Evolutionary conservation across 2,113 vertebrate genomes (phyloP), one percentile per base, ranked within the genome.

Genomic region (Butorides virescens): DNA sequence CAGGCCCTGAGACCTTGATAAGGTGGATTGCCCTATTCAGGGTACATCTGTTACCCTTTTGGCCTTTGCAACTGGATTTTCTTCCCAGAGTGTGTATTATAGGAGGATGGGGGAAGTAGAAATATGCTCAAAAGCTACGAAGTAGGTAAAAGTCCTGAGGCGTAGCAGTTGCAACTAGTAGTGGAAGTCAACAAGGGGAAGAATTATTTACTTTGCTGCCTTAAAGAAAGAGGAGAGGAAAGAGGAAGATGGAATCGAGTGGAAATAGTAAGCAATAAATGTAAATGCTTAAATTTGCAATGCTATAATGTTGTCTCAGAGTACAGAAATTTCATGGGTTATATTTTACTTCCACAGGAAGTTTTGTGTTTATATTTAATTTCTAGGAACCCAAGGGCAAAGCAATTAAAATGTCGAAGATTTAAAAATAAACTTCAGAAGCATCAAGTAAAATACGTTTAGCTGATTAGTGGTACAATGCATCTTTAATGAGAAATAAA

Each of bases 401-500:
- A 86, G 66, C 44, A 92, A 92, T 97, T 97, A 96, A 92, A 92
- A 91, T 88, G 58, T 78, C 73, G 70, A 92, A 94, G 93, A 92
- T 88, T 95, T 97, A 90, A 94, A 96, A 94, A 94, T 95, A 95
- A 95, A 95, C 59, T 86, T 94, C 85, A 88, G 67, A 88, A 73
- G 81, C 77, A 88, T 95, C 84, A 90, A 94, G 90, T 86, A 76
- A 97, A 95, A 95, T 95, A 95, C 92, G 71, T 96, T 95, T 80
- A 95, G 91, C 90, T 95, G 93, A 92, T 97, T 94, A 95, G 77
- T 63, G 36, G 82, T 92, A 94, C 87, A 95, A 92, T 93, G 84
- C 87, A 90, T 96, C 55, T 94, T 93, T 96, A 97, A 96, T 97
- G 87, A 97, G 93, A 96, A 97, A 95, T 83, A 95, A 88, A 95